Evolutionary conservation across 2,888 invertebrate species (phyloP).

Genomic region (Opisthograptis luteolata): DNA sequence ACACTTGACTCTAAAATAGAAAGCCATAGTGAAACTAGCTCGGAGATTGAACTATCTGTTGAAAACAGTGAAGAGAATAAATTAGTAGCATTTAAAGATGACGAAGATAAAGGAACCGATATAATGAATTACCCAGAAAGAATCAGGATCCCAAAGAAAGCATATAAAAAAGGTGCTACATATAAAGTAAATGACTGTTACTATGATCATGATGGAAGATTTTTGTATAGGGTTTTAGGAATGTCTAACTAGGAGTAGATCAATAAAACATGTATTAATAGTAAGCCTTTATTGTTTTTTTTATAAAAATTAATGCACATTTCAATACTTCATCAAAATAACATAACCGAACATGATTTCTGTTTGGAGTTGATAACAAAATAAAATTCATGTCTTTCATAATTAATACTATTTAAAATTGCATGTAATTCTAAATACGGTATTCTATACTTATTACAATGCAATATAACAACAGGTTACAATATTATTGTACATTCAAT

Average conservation of each 20-base stretch:
- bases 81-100: conserved; percentile 50
- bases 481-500: conserved; percentile 58
- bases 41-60: conserved; percentile 53
- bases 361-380: conserved; percentile 25
- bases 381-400: conserved; percentile 39
- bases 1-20: conserved; percentile 40
- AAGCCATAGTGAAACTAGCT: conserved; percentile 40
- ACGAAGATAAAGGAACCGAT: conserved; percentile 44
- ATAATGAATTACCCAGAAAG: conserved; percentile 80
- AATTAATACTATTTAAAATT: conserved; percentile 20
- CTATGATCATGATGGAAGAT: conserved; percentile 91
- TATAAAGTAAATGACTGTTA: conserved; percentile 92
- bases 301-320: conserved; percentile 79
- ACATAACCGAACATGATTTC: conserved; percentile 55
- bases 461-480: conserved; percentile 21
- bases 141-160: conserved; percentile 88
- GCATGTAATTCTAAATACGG: conserved; percentile 28
- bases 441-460: conserved; percentile 7
- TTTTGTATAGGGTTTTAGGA: conserved; percentile 91
- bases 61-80: conserved; percentile 40
- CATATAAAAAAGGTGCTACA: conserved; percentile 85
- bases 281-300: conserved; percentile 76
- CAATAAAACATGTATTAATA: conserved; percentile 63
- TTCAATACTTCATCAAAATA: conserved; percentile 69
- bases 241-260: conserved; percentile 59